Percentiles rank a stretch among this genome's conserved stretches.
These are phyloP conservation scores for Smittia aterrima DNA, from an alignment of 2,888 invertebrate genomes.

Conservation along the genomic window DNA sequence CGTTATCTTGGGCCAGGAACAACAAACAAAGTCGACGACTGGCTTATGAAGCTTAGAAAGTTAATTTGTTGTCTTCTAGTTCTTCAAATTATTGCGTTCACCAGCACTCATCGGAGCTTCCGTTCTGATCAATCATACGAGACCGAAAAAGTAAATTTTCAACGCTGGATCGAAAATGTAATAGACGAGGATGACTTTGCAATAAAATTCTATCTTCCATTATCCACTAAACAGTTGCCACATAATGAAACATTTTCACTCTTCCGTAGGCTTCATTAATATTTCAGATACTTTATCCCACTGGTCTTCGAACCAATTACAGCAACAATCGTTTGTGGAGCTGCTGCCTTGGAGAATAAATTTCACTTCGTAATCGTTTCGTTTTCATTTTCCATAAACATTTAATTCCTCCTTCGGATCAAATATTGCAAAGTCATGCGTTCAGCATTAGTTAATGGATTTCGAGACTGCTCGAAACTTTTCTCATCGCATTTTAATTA, in stretches of 20 bases:
- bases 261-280: constrained; percentile 20
- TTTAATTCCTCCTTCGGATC: constrained; percentile 12
- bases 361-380: neutral
- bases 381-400: constrained; percentile 23
- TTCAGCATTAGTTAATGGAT: constrained; percentile 5
- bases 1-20: neutral
- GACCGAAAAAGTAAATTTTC: constrained; percentile 4
- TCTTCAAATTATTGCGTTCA: neutral
- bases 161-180: neutral
- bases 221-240: constrained; percentile 19
- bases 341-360: neutral
- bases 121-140: constrained; percentile 39
- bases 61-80: neutral
- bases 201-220: constrained; percentile 22
- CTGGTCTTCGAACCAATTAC: constrained; percentile 20
- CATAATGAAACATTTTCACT: constrained; percentile 25
- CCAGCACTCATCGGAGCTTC: constrained; percentile 21
- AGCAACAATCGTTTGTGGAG: neutral
- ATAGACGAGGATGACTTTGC: constrained; percentile 20
- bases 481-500: constrained; percentile 17
- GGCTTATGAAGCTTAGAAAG: neutral
- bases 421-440: constrained; percentile 22
- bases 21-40: neutral
- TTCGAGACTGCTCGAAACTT: neutral
- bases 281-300: constrained; percentile 10